Conservation (phyloP, 2,113 vertebrate genomes). For the Cathartes aura region DNA sequence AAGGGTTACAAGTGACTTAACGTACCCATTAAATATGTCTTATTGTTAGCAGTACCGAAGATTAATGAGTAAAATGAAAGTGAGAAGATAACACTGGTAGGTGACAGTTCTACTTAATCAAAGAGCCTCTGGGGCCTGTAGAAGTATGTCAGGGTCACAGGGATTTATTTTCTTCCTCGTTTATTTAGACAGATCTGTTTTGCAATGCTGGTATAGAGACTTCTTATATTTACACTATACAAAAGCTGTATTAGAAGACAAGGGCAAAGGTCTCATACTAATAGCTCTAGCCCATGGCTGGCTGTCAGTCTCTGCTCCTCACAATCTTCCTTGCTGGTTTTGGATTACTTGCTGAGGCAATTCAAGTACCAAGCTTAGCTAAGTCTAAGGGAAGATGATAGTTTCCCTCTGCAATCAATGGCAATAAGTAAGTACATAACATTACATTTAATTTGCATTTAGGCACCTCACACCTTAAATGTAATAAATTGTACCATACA, state of each 20-base stretch:
- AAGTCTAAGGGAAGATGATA: neutral
- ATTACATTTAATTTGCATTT: neutral
- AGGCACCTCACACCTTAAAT: neutral
- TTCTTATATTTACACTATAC: neutral
- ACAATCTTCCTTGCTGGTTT: neutral
- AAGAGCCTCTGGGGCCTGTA: neutral
- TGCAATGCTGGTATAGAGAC: neutral
- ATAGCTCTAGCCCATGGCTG: neutral
- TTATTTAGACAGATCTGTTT: neutral
- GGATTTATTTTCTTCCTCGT: neutral
- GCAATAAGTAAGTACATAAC: neutral
- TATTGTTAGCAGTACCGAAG: conserved; percentile 1
- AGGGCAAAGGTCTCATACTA: neutral
- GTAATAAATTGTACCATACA: neutral
- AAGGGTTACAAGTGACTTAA: conserved; percentile 5
- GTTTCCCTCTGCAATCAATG: neutral
- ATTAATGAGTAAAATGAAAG: conserved; percentile 42
- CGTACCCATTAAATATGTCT: neutral
- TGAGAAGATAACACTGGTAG: conserved; percentile 4
- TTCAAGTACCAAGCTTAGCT: neutral
- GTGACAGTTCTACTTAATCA: conserved; percentile 45
- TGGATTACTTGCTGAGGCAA: neutral
- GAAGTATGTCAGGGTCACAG: neutral
- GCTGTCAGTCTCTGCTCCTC: neutral
- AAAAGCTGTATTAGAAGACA: conserved; percentile 2